Evolutionary conservation across 2,113 vertebrate species (phyloP), one percentile per base, ranked within the genome.

Genomic region (Atractosteus spatula): DNA sequence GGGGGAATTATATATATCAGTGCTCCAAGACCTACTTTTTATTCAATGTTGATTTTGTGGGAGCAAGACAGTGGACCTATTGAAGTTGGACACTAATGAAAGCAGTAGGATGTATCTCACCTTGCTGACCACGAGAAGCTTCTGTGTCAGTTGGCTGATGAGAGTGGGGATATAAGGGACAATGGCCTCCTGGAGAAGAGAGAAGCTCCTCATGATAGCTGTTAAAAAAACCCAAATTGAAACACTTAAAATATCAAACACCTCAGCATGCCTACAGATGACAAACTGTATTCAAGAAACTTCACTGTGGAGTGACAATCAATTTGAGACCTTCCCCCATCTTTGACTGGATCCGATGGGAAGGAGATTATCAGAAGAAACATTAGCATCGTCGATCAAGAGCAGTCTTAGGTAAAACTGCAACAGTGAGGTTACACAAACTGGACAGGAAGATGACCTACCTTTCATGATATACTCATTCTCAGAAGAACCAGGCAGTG

Each of bases 391-490:
- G 29, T 29, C 29, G 29, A 29, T 29, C 29, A 29, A 29, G 29
- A 29, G 29, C 29, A 29, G 29, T 29, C 29, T 29, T 29, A 29
- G 29, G 29, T 29, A 29, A 29, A 29, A 29, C 29, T 29, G 29
- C 29, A 29, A 29, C 29, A 29, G 29, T 29, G 29, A 29, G 29
- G 29, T 29, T 29, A 29, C 29, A 29, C 29, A 29, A 29, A 29
- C 2, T 29, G 29, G 2, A 17, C 47, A 44, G 3, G 3, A 55
- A 71, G 69, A 66, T 13, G 29, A 17, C 4, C n/a, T 51, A 97
- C 97, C 97, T 96, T 99, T 99, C 97, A 99, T 99, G 76, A 99
- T 96, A 82, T 99, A 99, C 75, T 99, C 97, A 75, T 98, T 99
- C 88, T 99, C 97, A 75, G 95, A 94, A 8, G 97, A 99, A 66